Base-by-base conservation (phyloP, 2,113 vertebrate species). In the Upupa epops region DNA sequence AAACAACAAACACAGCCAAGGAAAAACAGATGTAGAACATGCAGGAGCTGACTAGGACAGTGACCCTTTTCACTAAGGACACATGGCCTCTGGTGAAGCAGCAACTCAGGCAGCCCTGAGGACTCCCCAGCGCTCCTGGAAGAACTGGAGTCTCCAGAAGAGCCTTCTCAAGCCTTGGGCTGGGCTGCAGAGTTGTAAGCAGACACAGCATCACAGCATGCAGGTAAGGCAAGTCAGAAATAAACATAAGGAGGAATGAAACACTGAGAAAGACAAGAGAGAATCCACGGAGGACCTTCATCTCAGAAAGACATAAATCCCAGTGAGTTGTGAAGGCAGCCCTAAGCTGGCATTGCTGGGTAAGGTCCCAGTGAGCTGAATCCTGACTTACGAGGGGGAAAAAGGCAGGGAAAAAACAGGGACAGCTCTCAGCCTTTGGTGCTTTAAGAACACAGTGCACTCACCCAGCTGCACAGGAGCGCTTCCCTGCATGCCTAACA, bases 181-280 rank as follows among this genome's bases (percentile, higher is more conserved):
- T 21, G 28, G 80, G 55, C 45, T 51, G 56, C 46, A 69, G 45
- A 73, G 61, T 12, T 13, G 9, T 20, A 49, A 68, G 24, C 6
- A 52, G n/a, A 56, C 0, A 1, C n/a, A 58, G 69, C 45, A 46
- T 11, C 24, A 8, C 0, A 6, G 64, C n/a, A 46, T 34, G 15
- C 11, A 36, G 56, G 40, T 5, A 24, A 49, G 37, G 48, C 13
- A 37, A 22, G 40, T 8, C 34, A 77, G 46, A 76, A 58, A 29
- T 52, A 87, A 52, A 79, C 70, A 24, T 10, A 61, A 40, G 59
- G 28, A 81, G 31, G 48, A 5, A 20, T 64, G 24, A 74, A 64
- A 14, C 36, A 68, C 26, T 4, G 21, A 84, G 69, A 72, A 64
- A 63, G 40, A 37, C 19, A 63, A 22, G 74, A 80, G 54, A 19